Percentiles rank a stretch among this genome's conserved stretches.
These are phyloP conservation scores for Lasaia peninsularis DNA, from an alignment of 1,140 invertebrate species.

Conservation along the genomic window DNA sequence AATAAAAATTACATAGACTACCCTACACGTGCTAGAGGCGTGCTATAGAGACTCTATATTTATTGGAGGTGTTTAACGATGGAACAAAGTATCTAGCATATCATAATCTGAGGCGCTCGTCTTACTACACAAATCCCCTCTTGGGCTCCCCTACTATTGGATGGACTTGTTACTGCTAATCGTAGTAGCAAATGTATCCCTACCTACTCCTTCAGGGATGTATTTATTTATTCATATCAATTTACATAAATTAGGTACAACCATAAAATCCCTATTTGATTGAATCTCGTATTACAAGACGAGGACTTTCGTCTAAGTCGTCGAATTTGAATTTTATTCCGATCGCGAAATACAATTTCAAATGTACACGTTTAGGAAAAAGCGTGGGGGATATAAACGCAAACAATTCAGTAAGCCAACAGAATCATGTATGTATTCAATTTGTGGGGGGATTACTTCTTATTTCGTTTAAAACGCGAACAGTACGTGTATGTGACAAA, in stretches of 20 bases:
- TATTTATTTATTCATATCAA: no score
- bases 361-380: slow-evolving; percentile 51
- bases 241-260: slow-evolving; percentile 48
- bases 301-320: slow-evolving; percentile 28
- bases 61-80: no score
- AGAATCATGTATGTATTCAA: slow-evolving; percentile 63
- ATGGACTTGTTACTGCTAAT: no score
- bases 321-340: slow-evolving; percentile 64
- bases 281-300: slow-evolving; percentile 50
- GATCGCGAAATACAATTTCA: slow-evolving; percentile 49
- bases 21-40: no score
- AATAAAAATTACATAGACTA: no score
- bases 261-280: slow-evolving; percentile 55
- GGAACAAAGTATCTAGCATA: no score
- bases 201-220: no score
- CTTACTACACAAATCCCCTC: no score
- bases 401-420: slow-evolving; percentile 46
- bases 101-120: no score
- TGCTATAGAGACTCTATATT: no score
- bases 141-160: no score
- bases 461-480: slow-evolving; percentile 28
- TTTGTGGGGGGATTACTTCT: slow-evolving; percentile 51
- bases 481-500: slow-evolving; percentile 1
- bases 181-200: no score
- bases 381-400: slow-evolving; percentile 40